These are phyloP conservation scores for Sternarchorhynchus goeldii DNA, from an alignment of 2,797 vertebrate genomes.

Conservation along the genomic window DNA sequence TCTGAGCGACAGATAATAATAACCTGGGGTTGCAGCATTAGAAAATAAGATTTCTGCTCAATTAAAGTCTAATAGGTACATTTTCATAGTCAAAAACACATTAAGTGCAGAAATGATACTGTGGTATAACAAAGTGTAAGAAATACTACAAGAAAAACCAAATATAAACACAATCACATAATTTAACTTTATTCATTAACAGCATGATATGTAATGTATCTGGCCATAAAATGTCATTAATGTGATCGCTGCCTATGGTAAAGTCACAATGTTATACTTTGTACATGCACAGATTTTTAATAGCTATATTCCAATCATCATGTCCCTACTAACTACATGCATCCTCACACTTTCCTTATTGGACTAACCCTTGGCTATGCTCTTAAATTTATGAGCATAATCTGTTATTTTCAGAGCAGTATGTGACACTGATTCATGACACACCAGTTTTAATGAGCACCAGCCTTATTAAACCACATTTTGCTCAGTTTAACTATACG, in stretches of 20 bases:
- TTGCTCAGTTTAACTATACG: too few relatives aligned
- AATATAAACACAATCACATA: too few relatives aligned
- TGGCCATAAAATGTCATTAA: slow-evolving; percentile 34
- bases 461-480: too few relatives aligned
- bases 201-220: slow-evolving; percentile 22
- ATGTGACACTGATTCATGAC: too few relatives aligned
- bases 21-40: not conserved
- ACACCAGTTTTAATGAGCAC: too few relatives aligned
- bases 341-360: not conserved
- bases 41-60: not conserved
- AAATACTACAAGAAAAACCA: not conserved
- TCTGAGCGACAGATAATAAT: not conserved
- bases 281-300: too few relatives aligned
- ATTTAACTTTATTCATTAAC: not conserved
- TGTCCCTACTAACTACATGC: not conserved
- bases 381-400: not conserved
- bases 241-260: slow-evolving; percentile 38
- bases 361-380: not conserved
- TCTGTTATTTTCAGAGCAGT: too few relatives aligned
- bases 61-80: not conserved
- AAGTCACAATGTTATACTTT: not conserved
- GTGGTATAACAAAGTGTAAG: slow-evolving; percentile 5
- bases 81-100: not conserved
- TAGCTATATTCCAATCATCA: too few relatives aligned
- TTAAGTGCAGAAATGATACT: not conserved